Base-by-base conservation (phyloP, 2,888 invertebrate genomes). In the Liodrosophila aerea region DNA sequence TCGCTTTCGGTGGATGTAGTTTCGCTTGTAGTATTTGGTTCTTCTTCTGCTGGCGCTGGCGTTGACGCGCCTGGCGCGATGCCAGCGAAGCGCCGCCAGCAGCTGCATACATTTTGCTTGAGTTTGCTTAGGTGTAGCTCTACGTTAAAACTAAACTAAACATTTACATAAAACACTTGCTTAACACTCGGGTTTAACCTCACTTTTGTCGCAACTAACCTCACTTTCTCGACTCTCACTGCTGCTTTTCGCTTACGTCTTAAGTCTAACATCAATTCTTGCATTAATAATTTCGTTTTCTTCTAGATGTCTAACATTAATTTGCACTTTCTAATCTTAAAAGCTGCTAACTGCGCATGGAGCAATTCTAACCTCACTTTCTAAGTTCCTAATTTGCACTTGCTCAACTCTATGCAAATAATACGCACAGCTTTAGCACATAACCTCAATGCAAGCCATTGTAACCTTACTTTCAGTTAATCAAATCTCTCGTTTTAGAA, bases 21-120 rank as follows among this genome's bases (percentile, higher is more conserved):
- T 91, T 92, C 85, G 92, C 92, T 77, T 90, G 90, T 74, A 91
- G 90, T 77, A 90, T 82, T 73, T 87, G 86, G 40, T 86, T 88
- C 68, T 90, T 89, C 76, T 91, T 91, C 82, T 91, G 90, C 87
- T 92, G 92, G 49, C 91, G 91, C 87, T 92, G 92, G 65, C 92
- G 91, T 78, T 94, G 94, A 62, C 93, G 91, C 76, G 94, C 94
- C 91, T 94, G 94, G 88, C 95, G 93, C 91, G 94, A 95, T 90
- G 96, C 95, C 91, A 96, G 92, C 88, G 95, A 95, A 88, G 95
- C 95, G 90, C 95, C 96, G 90, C 96, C 96, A 89, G 96, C 96
- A 89, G 96, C 96, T 89, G 96, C 96, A 92, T 96, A 96, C 96
- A 96, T 96, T 44, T 64, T 73, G 63, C 52, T 51, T 37, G 45